phyloP scores from a whole-genome alignment of 1,140 invertebrate species.

The Piezodorus guildinii region DNA sequence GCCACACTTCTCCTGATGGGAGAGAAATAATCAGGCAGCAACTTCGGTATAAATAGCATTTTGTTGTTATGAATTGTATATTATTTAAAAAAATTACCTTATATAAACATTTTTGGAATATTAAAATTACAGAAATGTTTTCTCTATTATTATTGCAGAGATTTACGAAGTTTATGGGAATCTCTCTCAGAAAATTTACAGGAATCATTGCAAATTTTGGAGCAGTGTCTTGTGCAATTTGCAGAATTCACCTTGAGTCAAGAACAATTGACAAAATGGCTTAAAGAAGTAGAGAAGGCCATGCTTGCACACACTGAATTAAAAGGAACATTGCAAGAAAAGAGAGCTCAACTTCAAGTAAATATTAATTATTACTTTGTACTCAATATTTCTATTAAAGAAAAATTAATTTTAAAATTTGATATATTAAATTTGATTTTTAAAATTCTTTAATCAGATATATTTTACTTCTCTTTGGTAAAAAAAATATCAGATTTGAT shows the following conservation, averaged over 20 bases:
- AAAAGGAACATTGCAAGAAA: conserved; percentile 84
- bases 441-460: too few species aligned
- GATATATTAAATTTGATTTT: too few species aligned
- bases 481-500: too few species aligned
- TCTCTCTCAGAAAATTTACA: conserved; percentile 73
- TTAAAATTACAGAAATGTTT: neutral
- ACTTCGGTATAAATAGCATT: conserved; percentile 39
- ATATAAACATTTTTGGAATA: too few species aligned
- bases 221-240: conserved; percentile 78
- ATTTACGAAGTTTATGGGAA: conserved; percentile 75
- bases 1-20: conserved; percentile 85
- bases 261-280: conserved; percentile 85
- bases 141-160: conserved; percentile 36
- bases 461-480: too few species aligned
- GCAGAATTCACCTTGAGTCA: conserved; percentile 77
- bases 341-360: conserved; percentile 70
- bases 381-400: too few species aligned
- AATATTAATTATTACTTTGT: neutral
- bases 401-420: too few species aligned
- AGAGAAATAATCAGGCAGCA: conserved; percentile 83
- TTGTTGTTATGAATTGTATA: too few species aligned
- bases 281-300: conserved; percentile 78
- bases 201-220: conserved; percentile 59
- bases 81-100: too few species aligned
- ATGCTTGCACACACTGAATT: conserved; percentile 85